These are phyloP conservation scores for Parapristionchus giblindavisi DNA, from an alignment of 2,888 invertebrate genomes.

Conservation along the genomic window DNA sequence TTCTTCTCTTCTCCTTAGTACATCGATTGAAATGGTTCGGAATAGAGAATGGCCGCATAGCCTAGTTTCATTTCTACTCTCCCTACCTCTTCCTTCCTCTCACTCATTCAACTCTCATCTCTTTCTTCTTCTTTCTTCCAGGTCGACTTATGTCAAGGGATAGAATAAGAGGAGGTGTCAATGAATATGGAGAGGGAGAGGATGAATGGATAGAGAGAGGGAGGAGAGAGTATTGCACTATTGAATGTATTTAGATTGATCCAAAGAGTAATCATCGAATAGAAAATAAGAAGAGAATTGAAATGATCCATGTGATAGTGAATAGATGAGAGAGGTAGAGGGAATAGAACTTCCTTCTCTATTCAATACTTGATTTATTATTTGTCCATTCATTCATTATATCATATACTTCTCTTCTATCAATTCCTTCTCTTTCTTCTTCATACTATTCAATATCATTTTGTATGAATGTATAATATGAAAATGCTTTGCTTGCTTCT, in stretches of 20 bases:
- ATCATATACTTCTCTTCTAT: not conserved
- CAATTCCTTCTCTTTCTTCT: not conserved
- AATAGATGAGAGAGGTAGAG: too few species aligned
- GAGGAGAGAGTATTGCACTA: not conserved
- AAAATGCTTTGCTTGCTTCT: too few species aligned
- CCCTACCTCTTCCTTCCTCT: conserved; percentile 6
- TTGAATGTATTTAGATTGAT: too few species aligned
- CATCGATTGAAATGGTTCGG: not conserved
- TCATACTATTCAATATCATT: not conserved
- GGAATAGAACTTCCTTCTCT: not conserved
- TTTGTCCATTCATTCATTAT: not conserved
- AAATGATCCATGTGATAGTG: too few species aligned
- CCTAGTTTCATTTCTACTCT: conserved; percentile 32
- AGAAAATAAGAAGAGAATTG: too few species aligned
- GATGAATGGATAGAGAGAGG: too few species aligned
- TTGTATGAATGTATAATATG: too few species aligned
- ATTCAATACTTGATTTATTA: not conserved
- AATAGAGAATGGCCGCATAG: conserved; percentile 3
- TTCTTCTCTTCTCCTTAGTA: not conserved
- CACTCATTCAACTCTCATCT: not conserved
- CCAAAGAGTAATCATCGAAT: too few species aligned
- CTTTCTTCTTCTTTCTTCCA: conserved; percentile 14
- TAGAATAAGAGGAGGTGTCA: not conserved
- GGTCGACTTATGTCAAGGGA: not conserved
- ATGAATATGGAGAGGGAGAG: not conserved